A percentile compares a stretch with the other conserved stretches of the same genome.
Evolutionary conservation across 2,888 invertebrate genomes (phyloP).

Genomic region (Lasioglossum zephyrum): DNA sequence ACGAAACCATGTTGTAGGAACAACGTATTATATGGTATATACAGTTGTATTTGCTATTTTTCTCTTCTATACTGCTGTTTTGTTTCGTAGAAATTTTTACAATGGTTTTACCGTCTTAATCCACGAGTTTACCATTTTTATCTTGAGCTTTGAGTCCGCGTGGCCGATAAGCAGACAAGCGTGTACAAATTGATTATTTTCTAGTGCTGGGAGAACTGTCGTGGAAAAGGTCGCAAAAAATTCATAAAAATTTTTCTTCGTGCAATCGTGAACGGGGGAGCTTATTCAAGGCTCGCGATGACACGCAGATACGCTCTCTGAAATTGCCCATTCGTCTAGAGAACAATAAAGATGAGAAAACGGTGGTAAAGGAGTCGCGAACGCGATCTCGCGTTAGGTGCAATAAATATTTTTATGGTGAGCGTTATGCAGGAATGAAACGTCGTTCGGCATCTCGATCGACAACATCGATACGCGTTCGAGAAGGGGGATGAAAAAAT

Average conservation of each 20-base stretch:
- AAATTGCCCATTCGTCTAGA: not conserved
- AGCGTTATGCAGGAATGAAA: conserved; percentile 19
- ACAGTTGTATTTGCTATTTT: not conserved
- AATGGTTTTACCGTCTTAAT: not conserved
- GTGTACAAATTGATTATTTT: too few relatives aligned
- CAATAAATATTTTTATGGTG: conserved; percentile 28
- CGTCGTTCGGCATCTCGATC: conserved; percentile 30
- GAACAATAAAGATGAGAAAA: conserved; percentile 10
- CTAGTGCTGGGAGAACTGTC: too few relatives aligned
- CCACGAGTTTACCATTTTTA: too few relatives aligned
- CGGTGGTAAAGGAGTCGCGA: not conserved
- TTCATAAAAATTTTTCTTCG: not conserved
- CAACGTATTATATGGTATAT: not conserved
- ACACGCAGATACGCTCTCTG: not conserved
- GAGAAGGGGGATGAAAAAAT: not conserved
- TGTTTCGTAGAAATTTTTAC: not conserved
- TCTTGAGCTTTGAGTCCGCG: too few relatives aligned
- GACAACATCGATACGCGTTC: conserved; percentile 24
- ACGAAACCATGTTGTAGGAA: not conserved
- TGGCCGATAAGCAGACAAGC: too few relatives aligned
- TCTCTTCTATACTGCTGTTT: not conserved
- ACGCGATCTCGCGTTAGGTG: too few relatives aligned
- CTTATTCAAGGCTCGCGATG: not conserved
- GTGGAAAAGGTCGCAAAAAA: not conserved
- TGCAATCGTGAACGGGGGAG: not conserved